These are phyloP conservation scores for Antechinus stuartii DNA, from an alignment of 2,113 vertebrate genomes.

Conservation along the genomic window DNA sequence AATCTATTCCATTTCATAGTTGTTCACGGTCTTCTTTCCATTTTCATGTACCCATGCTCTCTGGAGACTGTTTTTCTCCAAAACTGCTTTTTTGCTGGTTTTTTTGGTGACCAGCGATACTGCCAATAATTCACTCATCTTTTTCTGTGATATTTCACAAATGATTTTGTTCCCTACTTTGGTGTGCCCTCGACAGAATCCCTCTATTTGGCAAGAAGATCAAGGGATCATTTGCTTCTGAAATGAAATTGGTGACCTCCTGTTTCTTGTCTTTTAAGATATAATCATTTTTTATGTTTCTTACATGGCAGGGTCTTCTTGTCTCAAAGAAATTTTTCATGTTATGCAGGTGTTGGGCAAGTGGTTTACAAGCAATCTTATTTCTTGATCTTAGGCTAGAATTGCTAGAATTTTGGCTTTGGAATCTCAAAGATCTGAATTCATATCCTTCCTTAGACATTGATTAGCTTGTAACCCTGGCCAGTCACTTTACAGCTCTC, in stretches of 20 bases:
- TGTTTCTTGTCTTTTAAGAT: not conserved
- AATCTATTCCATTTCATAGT: not conserved
- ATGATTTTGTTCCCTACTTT: not conserved
- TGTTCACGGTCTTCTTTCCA: not conserved
- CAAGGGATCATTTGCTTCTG: not conserved
- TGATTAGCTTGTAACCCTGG: not conserved
- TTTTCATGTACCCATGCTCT: not conserved
- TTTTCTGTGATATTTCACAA: not conserved
- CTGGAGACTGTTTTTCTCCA: not conserved
- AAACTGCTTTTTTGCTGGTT: not conserved
- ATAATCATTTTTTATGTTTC: not conserved
- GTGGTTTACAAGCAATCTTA: not conserved
- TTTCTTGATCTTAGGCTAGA: not conserved
- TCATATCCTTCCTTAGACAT: not conserved
- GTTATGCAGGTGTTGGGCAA: not conserved
- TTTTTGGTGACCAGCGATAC: not conserved
- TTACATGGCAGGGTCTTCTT: not conserved
- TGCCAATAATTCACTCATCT: not conserved
- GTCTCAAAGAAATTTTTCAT: not conserved
- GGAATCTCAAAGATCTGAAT: not conserved
- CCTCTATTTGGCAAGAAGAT: not conserved
- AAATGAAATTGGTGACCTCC: not conserved
- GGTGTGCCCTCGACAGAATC: not conserved
- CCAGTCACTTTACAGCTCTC: not conserved
- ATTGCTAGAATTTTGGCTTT: not conserved